phyloP scores from a whole-genome alignment of 1,140 invertebrate genomes.

The Drosophila kikkawai region DNA sequence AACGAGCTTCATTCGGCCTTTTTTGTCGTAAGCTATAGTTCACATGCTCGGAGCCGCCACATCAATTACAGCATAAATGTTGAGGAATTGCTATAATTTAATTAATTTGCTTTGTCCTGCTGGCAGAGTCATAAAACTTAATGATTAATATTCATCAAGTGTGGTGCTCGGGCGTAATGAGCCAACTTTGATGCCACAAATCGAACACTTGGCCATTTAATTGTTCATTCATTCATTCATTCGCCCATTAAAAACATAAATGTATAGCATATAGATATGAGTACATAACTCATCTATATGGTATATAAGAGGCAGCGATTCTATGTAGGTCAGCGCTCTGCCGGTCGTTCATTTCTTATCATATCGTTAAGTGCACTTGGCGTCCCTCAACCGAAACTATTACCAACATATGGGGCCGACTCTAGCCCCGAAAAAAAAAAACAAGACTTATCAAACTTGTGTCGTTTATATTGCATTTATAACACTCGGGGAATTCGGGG shows the following conservation, averaged over 20 bases:
- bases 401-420: conserved; percentile 38
- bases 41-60: conserved; percentile 30
- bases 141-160: conserved; percentile 73
- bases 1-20: conserved; percentile 39
- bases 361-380: conserved; percentile 79
- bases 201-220: conserved; percentile 52
- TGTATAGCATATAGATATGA: conserved; percentile 6
- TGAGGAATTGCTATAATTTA: conserved; percentile 56
- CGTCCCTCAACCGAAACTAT: conserved; percentile 46
- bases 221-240: conserved; percentile 29
- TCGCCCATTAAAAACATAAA: conserved; percentile 2
- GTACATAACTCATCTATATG: conserved; percentile 24
- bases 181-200: conserved; percentile 52
- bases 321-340: conserved; percentile 34
- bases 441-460: conserved; percentile 54
- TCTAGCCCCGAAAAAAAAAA: neutral
- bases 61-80: conserved; percentile 49
- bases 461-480: conserved; percentile 52
- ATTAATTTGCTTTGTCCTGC: conserved; percentile 64
- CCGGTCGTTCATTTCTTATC: conserved; percentile 57
- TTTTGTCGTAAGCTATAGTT: conserved; percentile 30
- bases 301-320: conserved; percentile 5
- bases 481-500: conserved; percentile 14
- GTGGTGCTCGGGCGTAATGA: conserved; percentile 9
- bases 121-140: conserved; percentile 45